Conservation (phyloP, 2,113 vertebrate genomes). For the Heterocephalus glaber region DNA sequence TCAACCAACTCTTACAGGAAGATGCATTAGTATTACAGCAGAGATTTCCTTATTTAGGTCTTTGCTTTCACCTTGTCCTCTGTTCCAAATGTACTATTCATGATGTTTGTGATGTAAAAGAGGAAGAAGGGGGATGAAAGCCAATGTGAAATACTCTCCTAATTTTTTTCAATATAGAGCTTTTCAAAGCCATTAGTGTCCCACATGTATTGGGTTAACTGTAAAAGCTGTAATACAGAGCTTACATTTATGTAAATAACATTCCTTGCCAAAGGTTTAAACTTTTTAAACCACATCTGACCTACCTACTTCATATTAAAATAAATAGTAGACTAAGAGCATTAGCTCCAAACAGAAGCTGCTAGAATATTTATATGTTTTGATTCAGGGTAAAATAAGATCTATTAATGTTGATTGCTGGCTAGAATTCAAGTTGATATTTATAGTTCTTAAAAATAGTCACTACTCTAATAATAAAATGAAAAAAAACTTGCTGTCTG, state of each 20-base stretch:
- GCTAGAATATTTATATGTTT: conserved; percentile 20
- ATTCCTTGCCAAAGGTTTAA: not conserved
- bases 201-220: not conserved
- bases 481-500: not conserved
- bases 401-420: not conserved
- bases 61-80: not conserved
- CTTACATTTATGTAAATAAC: not conserved
- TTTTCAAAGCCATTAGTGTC: not conserved
- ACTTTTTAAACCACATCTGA: not conserved
- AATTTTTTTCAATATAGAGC: not conserved
- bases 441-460: not conserved
- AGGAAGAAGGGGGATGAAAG: not conserved
- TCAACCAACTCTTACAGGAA: not conserved
- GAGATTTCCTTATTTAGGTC: not conserved
- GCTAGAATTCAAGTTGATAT: not conserved
- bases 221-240: not conserved
- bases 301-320: not conserved
- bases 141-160: not conserved
- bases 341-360: not conserved
- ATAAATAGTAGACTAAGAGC: not conserved
- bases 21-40: not conserved
- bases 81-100: not conserved
- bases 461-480: not conserved
- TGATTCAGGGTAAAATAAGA: not conserved
- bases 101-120: not conserved